Evolutionary conservation across 2,888 invertebrate species (phyloP), one percentile per base, ranked within the genome.

Genomic region (Baccha elongata): DNA sequence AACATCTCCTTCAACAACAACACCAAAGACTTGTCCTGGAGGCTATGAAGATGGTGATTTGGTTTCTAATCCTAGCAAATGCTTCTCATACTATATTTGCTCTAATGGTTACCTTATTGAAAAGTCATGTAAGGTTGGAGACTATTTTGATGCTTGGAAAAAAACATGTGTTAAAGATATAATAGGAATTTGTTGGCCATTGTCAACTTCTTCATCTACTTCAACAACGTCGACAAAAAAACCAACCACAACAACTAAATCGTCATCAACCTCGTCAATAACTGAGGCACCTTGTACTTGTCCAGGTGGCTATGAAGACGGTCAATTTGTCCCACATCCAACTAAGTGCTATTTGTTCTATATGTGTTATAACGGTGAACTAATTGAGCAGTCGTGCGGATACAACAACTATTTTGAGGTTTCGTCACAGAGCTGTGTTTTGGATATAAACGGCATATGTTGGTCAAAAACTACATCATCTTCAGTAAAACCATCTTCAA

Each of bases 321-420:
- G 89, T 1, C 86, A 86, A 2, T 87, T 55, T 42, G 3, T 88
- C 2, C 32, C 87, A 1, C 78, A 87, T n/a, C 4, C 72, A 0
- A 85, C 65, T 0, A 85, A 71, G 29, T 89, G 89, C 46, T 79
- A 74, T 1, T 83, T 86, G 11, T 90, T 78, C 69, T 87, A 84
- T 44, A 86, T 88, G 40, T 89, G 89, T 52, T 71, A 86, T 11
- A 52, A 83, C 11, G 86, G 87, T 5, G 52, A 58, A 26, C 85
- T 88, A 83, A 2, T 73, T 2, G 67, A 65, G 29, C 13, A 21
- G 23, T 32, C 68, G 6, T 58, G 88, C 19, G 37, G 37, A 0
- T 58, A 13, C 2, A 86, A 85, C n/a, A 83, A 84, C 40, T 87
- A 85, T 58, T 88, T 87, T 42, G 85, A 87, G n/a, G 15, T 13